Conservation (phyloP, 2,888 invertebrate genomes). For the Acrobasis repandana region DNA sequence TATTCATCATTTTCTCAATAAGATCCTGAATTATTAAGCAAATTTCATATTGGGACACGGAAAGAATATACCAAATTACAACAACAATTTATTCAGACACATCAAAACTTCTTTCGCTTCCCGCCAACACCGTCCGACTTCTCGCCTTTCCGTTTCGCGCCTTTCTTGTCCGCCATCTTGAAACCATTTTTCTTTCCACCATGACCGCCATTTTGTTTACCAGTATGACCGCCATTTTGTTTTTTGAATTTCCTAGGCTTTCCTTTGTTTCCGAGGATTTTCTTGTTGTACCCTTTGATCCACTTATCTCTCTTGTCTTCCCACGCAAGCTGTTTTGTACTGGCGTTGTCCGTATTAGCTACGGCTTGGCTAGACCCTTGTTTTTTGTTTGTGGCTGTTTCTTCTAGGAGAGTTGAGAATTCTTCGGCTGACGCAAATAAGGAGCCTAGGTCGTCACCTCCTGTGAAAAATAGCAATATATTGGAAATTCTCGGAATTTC, state of each 20-base stretch:
- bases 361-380: slow-evolving; percentile 86
- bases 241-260: slow-evolving; percentile 37
- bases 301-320: slow-evolving; percentile 87
- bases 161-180: slow-evolving; percentile 37
- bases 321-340: slow-evolving; percentile 91
- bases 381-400: slow-evolving; percentile 87
- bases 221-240: slow-evolving; percentile 44
- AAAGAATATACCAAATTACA: slow-evolving; percentile 23
- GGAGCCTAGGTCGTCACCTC: slow-evolving; percentile 80
- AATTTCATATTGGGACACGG: slow-evolving; percentile 9
- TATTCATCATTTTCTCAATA: too few relatives aligned
- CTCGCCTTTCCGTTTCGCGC: slow-evolving; percentile 55
- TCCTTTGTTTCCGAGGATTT: slow-evolving; percentile 61
- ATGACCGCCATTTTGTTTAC: slow-evolving; percentile 49
- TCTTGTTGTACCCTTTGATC: slow-evolving; percentile 83
- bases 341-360: slow-evolving; percentile 90
- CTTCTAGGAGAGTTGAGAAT: slow-evolving; percentile 94
- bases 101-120: slow-evolving; percentile 56
- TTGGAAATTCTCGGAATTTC: too few relatives aligned
- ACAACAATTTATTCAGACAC: slow-evolving; percentile 41
- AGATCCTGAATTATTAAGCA: too few relatives aligned
- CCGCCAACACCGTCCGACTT: slow-evolving; percentile 52
- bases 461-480: slow-evolving; percentile 51
- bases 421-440: slow-evolving; percentile 94
- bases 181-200: slow-evolving; percentile 24